These are phyloP conservation scores for Zaprionus bogoriensis DNA, from an alignment of 2,888 invertebrate genomes.

Conservation along the genomic window DNA sequence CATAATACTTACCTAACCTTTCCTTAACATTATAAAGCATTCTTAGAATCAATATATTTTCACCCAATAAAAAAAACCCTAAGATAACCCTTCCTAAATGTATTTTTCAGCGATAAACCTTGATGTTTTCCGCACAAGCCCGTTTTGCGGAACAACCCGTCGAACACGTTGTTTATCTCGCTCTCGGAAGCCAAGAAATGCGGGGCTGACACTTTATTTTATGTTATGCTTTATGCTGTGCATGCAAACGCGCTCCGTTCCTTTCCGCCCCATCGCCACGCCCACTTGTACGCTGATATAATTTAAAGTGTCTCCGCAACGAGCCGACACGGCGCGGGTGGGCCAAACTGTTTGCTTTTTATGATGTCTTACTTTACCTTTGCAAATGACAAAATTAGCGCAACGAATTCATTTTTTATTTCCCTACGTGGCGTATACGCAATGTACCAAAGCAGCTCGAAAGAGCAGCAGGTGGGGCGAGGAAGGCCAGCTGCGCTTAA, in stretches of 20 bases:
- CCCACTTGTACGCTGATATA: conserved; percentile 13
- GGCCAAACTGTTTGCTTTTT: conserved; percentile 7
- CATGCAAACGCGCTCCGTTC: conserved; percentile 38
- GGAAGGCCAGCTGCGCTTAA: conserved; percentile 56
- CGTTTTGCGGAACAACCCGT: conserved; percentile 8
- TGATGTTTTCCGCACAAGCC: neutral
- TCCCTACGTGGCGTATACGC: conserved; percentile 55
- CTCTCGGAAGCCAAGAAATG: conserved; percentile 17
- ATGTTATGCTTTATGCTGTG: conserved; percentile 54
- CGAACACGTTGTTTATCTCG: conserved; percentile 43
- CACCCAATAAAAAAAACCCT: no score
- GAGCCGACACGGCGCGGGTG: no score
- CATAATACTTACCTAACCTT: no score
- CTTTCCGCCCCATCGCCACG: neutral
- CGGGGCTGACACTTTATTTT: conserved; percentile 46
- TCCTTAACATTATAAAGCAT: no score
- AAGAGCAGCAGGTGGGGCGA: conserved; percentile 12
- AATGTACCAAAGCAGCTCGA: conserved; percentile 33
- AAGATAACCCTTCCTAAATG: neutral
- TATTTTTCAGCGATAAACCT: no score
- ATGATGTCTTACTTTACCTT: conserved; percentile 41
- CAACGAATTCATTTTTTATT: conserved; percentile 43
- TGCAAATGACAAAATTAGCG: conserved; percentile 60
- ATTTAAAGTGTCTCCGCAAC: conserved; percentile 39
- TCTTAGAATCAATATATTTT: no score